Base-by-base conservation (phyloP, 2,113 vertebrate genomes). In the Sylvicapra grimmia region DNA sequence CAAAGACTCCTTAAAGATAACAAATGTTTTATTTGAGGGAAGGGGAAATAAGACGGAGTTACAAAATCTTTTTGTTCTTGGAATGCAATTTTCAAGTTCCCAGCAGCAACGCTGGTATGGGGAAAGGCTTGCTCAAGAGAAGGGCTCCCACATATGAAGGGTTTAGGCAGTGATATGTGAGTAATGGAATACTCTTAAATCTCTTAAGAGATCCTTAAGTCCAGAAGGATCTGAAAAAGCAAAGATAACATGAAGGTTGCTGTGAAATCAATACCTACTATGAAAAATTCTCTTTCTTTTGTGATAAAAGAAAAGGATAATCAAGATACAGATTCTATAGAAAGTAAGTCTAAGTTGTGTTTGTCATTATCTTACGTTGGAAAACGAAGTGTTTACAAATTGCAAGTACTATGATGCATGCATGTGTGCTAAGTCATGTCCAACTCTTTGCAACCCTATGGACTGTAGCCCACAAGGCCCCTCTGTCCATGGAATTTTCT, bases 361-460 rank as follows among this genome's bases (percentile, higher is more conserved):
- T 86, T 90, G 58, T 90, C 31, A 86, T 90, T 86, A 77, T 63
- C n/a, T 61, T 72, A 90, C 16, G 31, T 86, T 68, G 40, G 56
- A 93, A 96, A 90, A 96, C 40, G 44, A 89, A 82, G 15, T 96
- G 5, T 87, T 68, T 82, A 90, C 59, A 91, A 80, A 80, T n/a
- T 68, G 27, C 51, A 91, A 82, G 21, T 59, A 86, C 40, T 86
- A 68, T 90, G 29, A 72, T 40, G 68, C 19, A 40, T 40, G 68
- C 19, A 23, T 72, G n/a, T 1, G 1, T 40, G 19, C 10, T 72
- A 40, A 72, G 68, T 72, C 5, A 11, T 40, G n/a, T 72, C 68
- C 68, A 72, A 40, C 68, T 72, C 68, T 72, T 72, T 6, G n/a
- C 9, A 23, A 72, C 65, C n/a, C 68, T 72, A 23, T 23, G n/a